Evolutionary conservation across 2,797 vertebrate species (phyloP).

Genomic region (Onychomys leucogaster): DNA sequence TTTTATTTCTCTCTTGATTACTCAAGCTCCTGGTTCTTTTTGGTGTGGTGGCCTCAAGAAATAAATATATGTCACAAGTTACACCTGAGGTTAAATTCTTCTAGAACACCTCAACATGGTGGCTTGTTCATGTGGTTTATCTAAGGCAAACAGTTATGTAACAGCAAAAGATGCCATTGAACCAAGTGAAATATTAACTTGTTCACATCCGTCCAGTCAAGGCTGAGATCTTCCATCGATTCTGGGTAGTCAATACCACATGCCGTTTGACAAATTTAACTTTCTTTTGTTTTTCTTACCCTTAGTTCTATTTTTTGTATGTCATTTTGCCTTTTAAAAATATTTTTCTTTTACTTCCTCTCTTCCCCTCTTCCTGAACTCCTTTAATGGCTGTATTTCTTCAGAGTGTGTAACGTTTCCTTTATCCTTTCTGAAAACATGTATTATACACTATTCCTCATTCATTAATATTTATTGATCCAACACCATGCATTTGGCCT

Average conservation of each 20-base stretch:
- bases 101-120: background rate
- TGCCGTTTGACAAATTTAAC: background rate
- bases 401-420: background rate
- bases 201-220: conserved; percentile 46
- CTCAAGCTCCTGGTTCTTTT: background rate
- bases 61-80: background rate
- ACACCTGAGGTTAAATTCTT: background rate
- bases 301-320: background rate
- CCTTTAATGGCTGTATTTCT: background rate
- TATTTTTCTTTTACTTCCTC: background rate
- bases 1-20: background rate
- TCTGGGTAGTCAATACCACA: background rate
- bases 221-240: background rate
- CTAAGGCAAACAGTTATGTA: background rate
- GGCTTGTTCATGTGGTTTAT: background rate
- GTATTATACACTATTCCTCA: background rate
- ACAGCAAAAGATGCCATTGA: background rate
- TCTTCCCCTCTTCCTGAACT: background rate
- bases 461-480: background rate
- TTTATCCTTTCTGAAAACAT: conserved; percentile 51
- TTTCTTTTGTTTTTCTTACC: conserved; percentile 10
- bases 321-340: background rate
- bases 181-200: conserved; percentile 59
- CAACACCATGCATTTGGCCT: background rate
- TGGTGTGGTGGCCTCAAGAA: background rate